These are phyloP conservation scores for Tenodera sinensis DNA, from an alignment of 2,888 invertebrate species.

Conservation along the genomic window DNA sequence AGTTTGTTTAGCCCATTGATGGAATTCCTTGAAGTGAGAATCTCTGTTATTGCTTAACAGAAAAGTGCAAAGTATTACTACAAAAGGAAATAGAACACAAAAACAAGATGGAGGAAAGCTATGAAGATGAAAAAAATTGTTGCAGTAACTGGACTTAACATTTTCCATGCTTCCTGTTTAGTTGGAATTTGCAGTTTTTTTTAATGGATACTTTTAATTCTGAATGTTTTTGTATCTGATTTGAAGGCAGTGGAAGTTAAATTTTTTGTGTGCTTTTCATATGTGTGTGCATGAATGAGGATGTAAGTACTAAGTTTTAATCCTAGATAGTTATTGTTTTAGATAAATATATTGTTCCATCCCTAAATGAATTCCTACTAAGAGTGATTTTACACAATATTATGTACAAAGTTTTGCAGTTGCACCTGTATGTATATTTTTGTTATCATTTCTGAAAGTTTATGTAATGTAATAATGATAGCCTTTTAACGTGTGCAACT, in stretches of 20 bases:
- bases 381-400: neutral
- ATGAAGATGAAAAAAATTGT: neutral
- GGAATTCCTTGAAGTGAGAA: neutral
- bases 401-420: neutral
- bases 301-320: neutral
- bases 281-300: neutral
- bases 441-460: neutral
- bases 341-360: neutral
- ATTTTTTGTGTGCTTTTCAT: neutral
- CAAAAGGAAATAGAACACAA: neutral
- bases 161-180: neutral
- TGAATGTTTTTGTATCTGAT: neutral
- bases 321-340: neutral
- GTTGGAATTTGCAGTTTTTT: neutral
- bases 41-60: neutral
- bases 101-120: too few species aligned
- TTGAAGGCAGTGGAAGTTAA: neutral
- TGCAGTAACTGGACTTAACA: neutral
- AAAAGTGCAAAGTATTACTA: neutral
- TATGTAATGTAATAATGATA: neutral
- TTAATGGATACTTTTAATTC: neutral
- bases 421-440: neutral
- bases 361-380: neutral
- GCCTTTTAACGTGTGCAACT: neutral
- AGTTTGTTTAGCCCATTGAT: neutral